Evolutionary conservation across 2,888 invertebrate genomes (phyloP), one percentile per base, ranked within the genome.

Genomic region (Amiota mariae): DNA sequence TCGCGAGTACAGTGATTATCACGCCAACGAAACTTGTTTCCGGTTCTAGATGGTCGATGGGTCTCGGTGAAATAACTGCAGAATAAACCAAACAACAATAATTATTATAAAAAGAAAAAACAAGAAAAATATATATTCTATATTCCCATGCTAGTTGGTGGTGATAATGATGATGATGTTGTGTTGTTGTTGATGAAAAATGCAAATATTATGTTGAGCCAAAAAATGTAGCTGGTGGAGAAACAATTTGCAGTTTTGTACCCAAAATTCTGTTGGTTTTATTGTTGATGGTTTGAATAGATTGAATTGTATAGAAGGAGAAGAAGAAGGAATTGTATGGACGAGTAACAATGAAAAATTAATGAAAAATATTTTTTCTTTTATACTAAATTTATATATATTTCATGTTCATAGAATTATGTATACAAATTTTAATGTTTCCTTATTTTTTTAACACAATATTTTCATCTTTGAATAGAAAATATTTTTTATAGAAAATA

Each of bases 1-100:
- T 94, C 61, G 94, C 93, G 82, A 95, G 91, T 73, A 93, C 92
- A 70, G 94, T 94, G 83, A 94, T 94, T 85, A 94, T 92, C 81
- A 93, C 91, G 77, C 93, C 93, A 81, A 93, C 93, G 77, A 90
- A 90, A 89, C 93, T 92, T 77, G 92, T 91, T 87, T 91, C 92
- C 78, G 91, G 91, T 82, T 92, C 92, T 75, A 72, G 79, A 78
- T 91, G 90, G 85, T 92, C 92, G 86, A 92, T 90, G 89, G 92
- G 91, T 90, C 91, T 91, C 81, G 91, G 91, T 71, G 88, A 88
- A 82, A 90, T 88, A 72, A 90, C 90, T 90, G 79, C 47, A 56
- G 54, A 54, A 24, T 24, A 24, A 73, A 20, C 61, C 61, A 64
- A 71, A 46, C 59, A 68, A 76, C 9, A 57, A 46, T 72, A 56